Percentiles rank a stretch among this genome's conserved stretches.
Conservation (phyloP, 2,113 vertebrate species). For the Carollia perspicillata region DNA sequence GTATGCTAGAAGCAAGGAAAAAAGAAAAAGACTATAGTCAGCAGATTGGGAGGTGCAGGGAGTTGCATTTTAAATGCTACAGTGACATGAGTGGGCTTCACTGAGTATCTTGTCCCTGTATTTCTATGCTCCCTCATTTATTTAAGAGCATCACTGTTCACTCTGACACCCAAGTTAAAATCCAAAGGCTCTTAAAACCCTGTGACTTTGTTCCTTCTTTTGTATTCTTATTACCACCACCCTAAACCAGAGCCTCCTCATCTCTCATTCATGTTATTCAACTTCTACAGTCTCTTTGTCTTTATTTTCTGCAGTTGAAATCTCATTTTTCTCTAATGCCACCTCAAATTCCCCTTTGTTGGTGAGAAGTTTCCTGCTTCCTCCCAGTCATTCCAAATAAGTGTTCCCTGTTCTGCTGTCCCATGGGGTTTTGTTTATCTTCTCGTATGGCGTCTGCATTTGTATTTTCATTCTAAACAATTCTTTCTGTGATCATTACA, state of each 20-base stretch:
- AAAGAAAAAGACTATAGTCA: background rate
- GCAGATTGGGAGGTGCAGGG: background rate
- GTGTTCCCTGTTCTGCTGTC: background rate
- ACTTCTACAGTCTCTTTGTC: background rate
- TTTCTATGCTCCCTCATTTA: background rate
- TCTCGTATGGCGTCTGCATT: background rate
- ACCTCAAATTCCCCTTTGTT: background rate
- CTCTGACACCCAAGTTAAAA: background rate
- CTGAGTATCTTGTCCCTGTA: background rate
- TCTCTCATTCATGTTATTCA: background rate
- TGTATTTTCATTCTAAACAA: background rate
- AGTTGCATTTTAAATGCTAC: background rate
- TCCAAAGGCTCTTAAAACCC: background rate
- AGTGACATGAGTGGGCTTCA: background rate
- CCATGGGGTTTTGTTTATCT: background rate
- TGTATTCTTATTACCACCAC: background rate
- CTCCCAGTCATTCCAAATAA: background rate
- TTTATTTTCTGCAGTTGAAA: background rate
- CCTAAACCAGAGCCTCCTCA: background rate
- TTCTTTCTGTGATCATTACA: background rate
- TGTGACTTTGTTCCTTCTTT: background rate
- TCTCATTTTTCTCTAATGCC: background rate
- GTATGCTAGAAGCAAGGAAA: background rate
- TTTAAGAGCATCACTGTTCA: background rate
- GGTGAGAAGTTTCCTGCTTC: background rate